Conservation (phyloP, 2,113 vertebrate genomes). For the Leptobrachium ailaonicum region DNA sequence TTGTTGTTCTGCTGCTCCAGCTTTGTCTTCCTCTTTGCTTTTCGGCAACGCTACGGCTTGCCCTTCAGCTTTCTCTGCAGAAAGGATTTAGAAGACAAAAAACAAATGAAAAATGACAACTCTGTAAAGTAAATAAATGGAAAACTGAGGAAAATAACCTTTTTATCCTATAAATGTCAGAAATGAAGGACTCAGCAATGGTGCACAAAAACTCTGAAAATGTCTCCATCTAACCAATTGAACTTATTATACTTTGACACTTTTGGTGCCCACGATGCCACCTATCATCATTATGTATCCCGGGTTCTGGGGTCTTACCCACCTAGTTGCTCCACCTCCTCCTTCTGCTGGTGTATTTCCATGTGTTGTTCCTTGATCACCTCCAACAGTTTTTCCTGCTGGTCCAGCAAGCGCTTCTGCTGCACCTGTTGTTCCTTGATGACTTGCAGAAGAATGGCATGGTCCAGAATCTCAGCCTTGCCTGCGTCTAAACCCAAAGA, state of each 20-base stretch:
- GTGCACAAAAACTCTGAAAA: too few relatives aligned
- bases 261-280: too few relatives aligned
- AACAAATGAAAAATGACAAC: not conserved
- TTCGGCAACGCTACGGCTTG: not conserved
- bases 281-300: too few relatives aligned
- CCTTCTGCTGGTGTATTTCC: conserved; percentile 89
- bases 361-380: conserved; percentile 97
- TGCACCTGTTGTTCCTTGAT: conserved; percentile 95
- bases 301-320: not conserved
- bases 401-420: conserved; percentile 93
- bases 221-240: too few relatives aligned
- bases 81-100: not conserved
- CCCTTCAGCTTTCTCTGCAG: conserved; percentile 52
- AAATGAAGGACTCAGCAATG: too few relatives aligned
- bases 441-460: conserved; percentile 85
- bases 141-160: too few relatives aligned
- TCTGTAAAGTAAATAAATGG: too few relatives aligned
- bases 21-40: conserved; percentile 57
- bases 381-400: conserved; percentile 90
- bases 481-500: conserved; percentile 63
- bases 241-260: too few relatives aligned
- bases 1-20: not conserved
- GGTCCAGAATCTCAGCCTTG: conserved; percentile 80
- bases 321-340: conserved; percentile 68
- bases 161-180: too few relatives aligned